A percentile compares a stretch with the other conserved stretches of the same genome.
Conservation (phyloP, 2,888 invertebrate species). For the Idaea biselata region DNA sequence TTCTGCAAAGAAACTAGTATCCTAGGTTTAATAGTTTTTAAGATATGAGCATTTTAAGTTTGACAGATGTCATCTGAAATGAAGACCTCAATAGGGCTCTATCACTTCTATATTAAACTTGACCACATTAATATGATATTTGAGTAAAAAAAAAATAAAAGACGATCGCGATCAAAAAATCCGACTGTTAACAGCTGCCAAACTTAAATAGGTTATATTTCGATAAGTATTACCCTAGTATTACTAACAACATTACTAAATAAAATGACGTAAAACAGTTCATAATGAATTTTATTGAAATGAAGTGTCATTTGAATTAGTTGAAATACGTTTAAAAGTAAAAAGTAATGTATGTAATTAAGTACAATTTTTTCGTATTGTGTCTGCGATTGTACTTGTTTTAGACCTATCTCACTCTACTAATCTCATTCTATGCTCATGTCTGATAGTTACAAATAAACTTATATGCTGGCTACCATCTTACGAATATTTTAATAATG, state of each 20-base stretch:
- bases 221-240: no score
- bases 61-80: no score
- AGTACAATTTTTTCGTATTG: background rate
- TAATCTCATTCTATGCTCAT: conserved; percentile 21
- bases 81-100: no score
- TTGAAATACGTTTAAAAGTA: background rate
- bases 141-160: no score
- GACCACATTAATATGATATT: no score
- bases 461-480: conserved; percentile 14
- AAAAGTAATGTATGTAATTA: background rate
- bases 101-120: no score
- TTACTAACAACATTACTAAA: conserved; percentile 8
- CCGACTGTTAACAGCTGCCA: no score
- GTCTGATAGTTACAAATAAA: conserved; percentile 15
- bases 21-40: no score
- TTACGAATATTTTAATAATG: background rate
- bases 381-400: conserved; percentile 18
- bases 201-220: no score
- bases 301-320: background rate
- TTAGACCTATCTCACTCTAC: conserved; percentile 22
- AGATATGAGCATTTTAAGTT: no score
- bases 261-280: background rate
- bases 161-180: no score
- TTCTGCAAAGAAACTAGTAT: no score
- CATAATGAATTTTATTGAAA: background rate